Conservation (phyloP, 1,140 invertebrate genomes). For the Apis florea region DNA sequence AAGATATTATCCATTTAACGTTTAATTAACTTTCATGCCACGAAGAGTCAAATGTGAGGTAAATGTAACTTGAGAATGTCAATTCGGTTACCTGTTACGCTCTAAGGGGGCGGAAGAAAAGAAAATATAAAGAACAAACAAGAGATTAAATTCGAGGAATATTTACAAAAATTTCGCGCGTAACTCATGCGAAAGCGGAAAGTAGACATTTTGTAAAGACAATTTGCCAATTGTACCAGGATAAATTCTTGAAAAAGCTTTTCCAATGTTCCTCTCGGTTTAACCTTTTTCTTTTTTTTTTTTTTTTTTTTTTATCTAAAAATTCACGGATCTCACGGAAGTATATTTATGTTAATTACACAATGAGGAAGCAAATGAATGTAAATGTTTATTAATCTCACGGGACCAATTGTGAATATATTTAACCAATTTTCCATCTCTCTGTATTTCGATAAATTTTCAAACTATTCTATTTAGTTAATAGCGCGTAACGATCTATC, state of each 20-base stretch:
- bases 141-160: neutral
- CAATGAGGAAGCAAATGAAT: neutral
- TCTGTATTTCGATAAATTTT: no score
- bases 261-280: neutral
- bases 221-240: no score
- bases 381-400: neutral
- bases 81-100: slow-evolving; percentile 22
- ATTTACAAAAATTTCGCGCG: neutral
- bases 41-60: neutral
- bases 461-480: no score
- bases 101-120: slow-evolving; percentile 1
- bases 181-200: neutral
- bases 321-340: no score
- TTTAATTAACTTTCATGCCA: neutral
- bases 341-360: neutral
- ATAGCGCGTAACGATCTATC: no score
- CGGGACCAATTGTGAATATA: neutral
- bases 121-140: neutral
- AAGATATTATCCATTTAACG: neutral
- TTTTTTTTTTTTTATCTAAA: neutral
- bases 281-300: neutral
- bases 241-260: slow-evolving; percentile 9
- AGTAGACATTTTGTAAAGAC: neutral
- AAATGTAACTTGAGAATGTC: neutral
- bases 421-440: no score